phyloP scores from a whole-genome alignment of 2,113 vertebrate genomes.

The Pseudorasbora parva region DNA sequence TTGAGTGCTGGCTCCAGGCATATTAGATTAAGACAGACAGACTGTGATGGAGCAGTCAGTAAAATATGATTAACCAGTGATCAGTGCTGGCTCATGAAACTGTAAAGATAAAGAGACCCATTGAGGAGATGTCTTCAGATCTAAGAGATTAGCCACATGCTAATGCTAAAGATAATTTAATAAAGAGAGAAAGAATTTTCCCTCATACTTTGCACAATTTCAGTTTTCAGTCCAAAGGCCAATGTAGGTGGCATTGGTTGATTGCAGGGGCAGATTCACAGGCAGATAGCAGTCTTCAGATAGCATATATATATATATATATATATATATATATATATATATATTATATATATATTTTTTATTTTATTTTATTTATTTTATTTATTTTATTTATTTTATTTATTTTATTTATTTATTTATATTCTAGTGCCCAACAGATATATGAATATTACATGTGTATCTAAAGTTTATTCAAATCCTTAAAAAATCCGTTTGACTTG shows the following conservation, averaged over 20 bases:
- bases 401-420: too few relatives aligned
- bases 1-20: slow-evolving; percentile 53
- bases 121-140: slow-evolving; percentile 35
- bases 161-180: slow-evolving; percentile 35
- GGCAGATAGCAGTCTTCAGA: neutral
- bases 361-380: too few relatives aligned
- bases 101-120: slow-evolving; percentile 29
- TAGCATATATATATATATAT: too few relatives aligned
- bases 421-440: neutral
- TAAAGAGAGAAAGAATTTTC: slow-evolving; percentile 11
- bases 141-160: slow-evolving; percentile 31
- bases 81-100: slow-evolving; percentile 33
- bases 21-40: slow-evolving; percentile 58
- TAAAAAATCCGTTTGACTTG: neutral
- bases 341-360: too few relatives aligned
- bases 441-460: neutral
- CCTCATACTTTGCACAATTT: slow-evolving; percentile 13
- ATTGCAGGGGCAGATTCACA: neutral
- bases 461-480: neutral
- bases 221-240: neutral
- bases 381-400: too few relatives aligned
- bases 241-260: neutral
- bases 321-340: too few relatives aligned
- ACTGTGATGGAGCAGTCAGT: slow-evolving; percentile 49
- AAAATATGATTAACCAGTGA: slow-evolving; percentile 57